These are phyloP conservation scores for Atethmia centrago DNA, from an alignment of 2,888 invertebrate genomes.

Conservation along the genomic window DNA sequence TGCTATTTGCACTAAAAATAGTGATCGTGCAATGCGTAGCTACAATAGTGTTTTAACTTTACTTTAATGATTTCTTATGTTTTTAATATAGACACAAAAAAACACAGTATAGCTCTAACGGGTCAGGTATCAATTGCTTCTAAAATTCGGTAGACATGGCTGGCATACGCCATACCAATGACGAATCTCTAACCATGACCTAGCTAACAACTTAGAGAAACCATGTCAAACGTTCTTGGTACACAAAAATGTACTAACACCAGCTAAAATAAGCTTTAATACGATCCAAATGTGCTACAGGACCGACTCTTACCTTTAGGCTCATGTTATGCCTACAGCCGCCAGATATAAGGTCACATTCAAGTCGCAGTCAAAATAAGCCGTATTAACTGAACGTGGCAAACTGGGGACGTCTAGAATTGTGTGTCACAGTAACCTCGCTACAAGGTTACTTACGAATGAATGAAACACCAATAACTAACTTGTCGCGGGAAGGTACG, in stretches of 20 bases:
- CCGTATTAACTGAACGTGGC: slow-evolving; percentile 51
- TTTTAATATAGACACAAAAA: background rate
- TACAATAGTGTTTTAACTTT: slow-evolving; percentile 1
- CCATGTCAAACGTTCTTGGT: background rate
- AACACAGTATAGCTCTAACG: background rate
- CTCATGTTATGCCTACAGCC: slow-evolving; percentile 61
- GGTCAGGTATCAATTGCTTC: slow-evolving; percentile 17
- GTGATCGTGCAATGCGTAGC: background rate
- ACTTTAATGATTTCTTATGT: background rate
- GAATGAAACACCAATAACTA: slow-evolving; percentile 49
- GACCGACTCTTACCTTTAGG: slow-evolving; percentile 13
- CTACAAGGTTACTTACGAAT: slow-evolving; percentile 53
- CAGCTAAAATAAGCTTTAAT: slow-evolving; percentile 17
- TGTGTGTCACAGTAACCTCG: slow-evolving; percentile 66
- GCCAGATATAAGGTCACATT: slow-evolving; percentile 63
- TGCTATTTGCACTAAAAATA: background rate
- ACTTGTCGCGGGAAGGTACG: too few relatives aligned
- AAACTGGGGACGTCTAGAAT: slow-evolving; percentile 64
- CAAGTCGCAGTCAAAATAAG: slow-evolving; percentile 70
- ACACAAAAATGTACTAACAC: background rate
- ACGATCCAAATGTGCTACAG: slow-evolving; percentile 8
- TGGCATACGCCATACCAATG: background rate
- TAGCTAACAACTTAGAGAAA: slow-evolving; percentile 27
- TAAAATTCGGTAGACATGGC: background rate
- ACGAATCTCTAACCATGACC: slow-evolving; percentile 27